Percentiles rank a stretch among this genome's conserved stretches.
phyloP scores from a whole-genome alignment of 2,797 vertebrate genomes.

The Coccyzus lansbergi region DNA sequence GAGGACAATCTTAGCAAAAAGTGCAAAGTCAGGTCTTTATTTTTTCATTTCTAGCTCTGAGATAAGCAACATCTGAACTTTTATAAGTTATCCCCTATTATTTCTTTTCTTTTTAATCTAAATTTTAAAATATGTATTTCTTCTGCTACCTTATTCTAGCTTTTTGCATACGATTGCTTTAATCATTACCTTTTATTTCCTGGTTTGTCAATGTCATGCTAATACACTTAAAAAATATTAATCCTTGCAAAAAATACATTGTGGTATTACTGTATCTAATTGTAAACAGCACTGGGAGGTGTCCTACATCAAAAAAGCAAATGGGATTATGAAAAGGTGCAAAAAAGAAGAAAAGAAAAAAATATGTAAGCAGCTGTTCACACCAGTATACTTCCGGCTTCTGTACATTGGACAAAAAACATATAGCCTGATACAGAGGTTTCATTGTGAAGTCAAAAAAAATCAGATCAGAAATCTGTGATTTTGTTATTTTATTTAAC shows the following conservation, averaged over 20 bases:
- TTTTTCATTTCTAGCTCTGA: not conserved
- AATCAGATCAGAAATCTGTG: not conserved
- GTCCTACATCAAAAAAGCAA: not conserved
- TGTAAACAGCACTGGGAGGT: not conserved
- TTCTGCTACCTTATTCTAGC: not conserved
- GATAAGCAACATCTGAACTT: not conserved
- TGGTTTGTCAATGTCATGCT: not conserved
- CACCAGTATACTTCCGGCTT: not conserved
- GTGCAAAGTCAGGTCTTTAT: not conserved
- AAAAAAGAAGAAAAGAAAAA: not conserved
- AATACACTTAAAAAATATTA: slow-evolving; percentile 33
- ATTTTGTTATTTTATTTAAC: not conserved
- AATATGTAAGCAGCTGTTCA: not conserved
- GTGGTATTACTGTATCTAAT: not conserved
- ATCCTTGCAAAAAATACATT: not conserved
- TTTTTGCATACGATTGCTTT: not conserved
- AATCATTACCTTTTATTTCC: not conserved
- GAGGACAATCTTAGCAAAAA: not conserved
- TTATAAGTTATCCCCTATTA: rapidly evolving
- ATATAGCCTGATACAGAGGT: not conserved
- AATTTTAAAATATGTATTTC: not conserved
- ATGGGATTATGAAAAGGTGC: not conserved
- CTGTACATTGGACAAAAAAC: not conserved
- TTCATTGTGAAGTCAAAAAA: not conserved
- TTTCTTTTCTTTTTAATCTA: not conserved